Evolutionary conservation across 2,888 invertebrate genomes (phyloP).

Genomic region (Ornithoptera priamus): DNA sequence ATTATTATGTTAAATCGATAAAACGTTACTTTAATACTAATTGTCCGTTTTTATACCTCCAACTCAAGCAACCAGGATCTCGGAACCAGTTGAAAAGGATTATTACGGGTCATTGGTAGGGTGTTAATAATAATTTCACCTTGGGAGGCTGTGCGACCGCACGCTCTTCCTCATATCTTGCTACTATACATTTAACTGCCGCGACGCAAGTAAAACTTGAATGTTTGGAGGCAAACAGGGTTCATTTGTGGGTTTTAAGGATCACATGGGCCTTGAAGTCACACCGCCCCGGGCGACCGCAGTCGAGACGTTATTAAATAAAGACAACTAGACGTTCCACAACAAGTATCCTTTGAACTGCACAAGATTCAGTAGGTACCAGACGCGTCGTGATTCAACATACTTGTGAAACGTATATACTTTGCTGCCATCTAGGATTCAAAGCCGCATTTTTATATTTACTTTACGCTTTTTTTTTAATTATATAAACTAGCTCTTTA

Average conservation of each 20-base stretch:
- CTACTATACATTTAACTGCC: constrained; percentile 29
- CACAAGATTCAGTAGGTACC: constrained; percentile 57
- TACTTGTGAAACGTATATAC: constrained; percentile 46
- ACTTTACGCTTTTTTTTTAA: constrained; percentile 37
- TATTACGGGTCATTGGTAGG: constrained; percentile 28
- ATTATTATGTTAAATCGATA: background rate
- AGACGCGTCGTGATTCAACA: constrained; percentile 46
- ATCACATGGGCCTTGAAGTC: constrained; percentile 63
- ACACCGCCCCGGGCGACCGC: constrained; percentile 46
- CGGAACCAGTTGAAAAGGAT: constrained; percentile 23
- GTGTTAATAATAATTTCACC: constrained; percentile 34
- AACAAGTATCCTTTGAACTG: constrained; percentile 51
- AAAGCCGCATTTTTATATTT: constrained; percentile 40
- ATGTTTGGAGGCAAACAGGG: constrained; percentile 65
- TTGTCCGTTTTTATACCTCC: constrained; percentile 7
- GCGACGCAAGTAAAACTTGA: constrained; percentile 43
- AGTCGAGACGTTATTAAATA: constrained; percentile 53
- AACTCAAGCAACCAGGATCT: background rate
- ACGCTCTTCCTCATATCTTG: constrained; percentile 51
- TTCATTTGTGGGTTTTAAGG: constrained; percentile 59
- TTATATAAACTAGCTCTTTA: constrained; percentile 36
- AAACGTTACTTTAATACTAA: background rate
- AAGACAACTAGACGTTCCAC: constrained; percentile 44
- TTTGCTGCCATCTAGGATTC: constrained; percentile 41
- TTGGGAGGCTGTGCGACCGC: constrained; percentile 28